Conservation (phyloP, 2,888 invertebrate genomes). For the Drosophila atroscutellata region DNA sequence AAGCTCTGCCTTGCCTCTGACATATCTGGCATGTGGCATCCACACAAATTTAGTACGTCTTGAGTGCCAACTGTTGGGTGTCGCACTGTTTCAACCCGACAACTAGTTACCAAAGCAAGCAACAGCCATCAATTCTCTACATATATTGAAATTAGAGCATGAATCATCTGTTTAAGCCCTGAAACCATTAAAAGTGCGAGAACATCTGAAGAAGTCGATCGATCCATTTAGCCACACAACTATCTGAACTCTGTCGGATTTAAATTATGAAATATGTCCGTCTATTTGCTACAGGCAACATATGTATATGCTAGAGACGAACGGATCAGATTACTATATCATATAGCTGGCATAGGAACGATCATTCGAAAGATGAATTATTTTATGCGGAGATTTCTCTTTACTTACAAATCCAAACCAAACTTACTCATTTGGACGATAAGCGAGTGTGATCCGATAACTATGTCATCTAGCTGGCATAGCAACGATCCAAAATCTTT, state of each 20-base stretch:
- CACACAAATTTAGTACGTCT: conserved; percentile 6
- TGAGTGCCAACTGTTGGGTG: neutral
- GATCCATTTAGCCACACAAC: neutral
- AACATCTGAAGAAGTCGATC: neutral
- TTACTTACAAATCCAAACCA: neutral
- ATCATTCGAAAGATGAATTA: neutral
- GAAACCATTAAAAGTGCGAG: too few relatives aligned
- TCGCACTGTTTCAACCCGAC: neutral
- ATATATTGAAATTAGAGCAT: neutral
- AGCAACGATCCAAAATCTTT: neutral
- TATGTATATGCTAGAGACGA: neutral
- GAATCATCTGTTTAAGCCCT: neutral
- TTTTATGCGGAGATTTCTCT: neutral
- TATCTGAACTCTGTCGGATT: neutral
- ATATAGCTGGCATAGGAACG: neutral
- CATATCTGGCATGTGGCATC: neutral
- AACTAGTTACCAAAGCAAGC: neutral
- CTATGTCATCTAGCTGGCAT: neutral
- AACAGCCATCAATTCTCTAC: neutral
- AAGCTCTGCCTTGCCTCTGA: conserved; percentile 8
- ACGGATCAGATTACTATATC: neutral
- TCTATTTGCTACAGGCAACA: neutral
- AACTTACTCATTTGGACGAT: neutral
- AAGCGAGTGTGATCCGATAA: neutral
- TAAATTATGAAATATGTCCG: neutral